Percentiles rank a stretch among this genome's conserved stretches.
phyloP scores from a whole-genome alignment of 2,113 vertebrate genomes.

The Synchiropus splendidus region DNA sequence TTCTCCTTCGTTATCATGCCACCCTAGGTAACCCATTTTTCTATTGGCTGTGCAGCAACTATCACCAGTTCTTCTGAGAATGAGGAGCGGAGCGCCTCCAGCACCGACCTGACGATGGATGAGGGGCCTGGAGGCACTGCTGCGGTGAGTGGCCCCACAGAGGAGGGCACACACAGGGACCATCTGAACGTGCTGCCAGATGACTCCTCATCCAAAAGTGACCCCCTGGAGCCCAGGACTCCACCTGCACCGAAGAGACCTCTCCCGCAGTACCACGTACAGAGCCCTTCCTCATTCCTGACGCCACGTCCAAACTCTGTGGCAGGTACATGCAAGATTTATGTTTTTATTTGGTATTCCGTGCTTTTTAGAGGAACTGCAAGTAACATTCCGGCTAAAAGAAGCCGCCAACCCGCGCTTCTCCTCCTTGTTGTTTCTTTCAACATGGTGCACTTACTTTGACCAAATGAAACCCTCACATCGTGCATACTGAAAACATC shows the following conservation, averaged over 20 bases:
- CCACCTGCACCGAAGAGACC: conserved; percentile 60
- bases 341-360: not conserved
- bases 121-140: conserved; percentile 59
- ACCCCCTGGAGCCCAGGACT: conserved; percentile 47
- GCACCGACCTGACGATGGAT: conserved; percentile 84
- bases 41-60: conserved; percentile 70
- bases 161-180: conserved; percentile 70
- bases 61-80: conserved; percentile 96
- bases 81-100: conserved; percentile 87
- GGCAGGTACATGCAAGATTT: conserved; percentile 73
- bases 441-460: too few species aligned
- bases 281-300: conserved; percentile 74
- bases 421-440: too few species aligned
- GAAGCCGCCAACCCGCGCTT: too few species aligned
- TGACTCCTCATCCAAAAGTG: conserved; percentile 34
- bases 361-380: too few species aligned
- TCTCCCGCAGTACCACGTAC: conserved; percentile 64
- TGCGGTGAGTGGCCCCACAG: conserved; percentile 54
- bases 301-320: conserved; percentile 97
- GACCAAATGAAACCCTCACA: too few species aligned
- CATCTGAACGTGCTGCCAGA: conserved; percentile 39
- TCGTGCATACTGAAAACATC: too few species aligned
- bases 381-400: too few species aligned
- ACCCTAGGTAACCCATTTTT: conserved; percentile 11
- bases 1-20: not conserved